Percentiles rank a stretch among this genome's conserved stretches.
These are phyloP conservation scores for Molorchus minor DNA, from an alignment of 2,888 invertebrate species.

Conservation along the genomic window DNA sequence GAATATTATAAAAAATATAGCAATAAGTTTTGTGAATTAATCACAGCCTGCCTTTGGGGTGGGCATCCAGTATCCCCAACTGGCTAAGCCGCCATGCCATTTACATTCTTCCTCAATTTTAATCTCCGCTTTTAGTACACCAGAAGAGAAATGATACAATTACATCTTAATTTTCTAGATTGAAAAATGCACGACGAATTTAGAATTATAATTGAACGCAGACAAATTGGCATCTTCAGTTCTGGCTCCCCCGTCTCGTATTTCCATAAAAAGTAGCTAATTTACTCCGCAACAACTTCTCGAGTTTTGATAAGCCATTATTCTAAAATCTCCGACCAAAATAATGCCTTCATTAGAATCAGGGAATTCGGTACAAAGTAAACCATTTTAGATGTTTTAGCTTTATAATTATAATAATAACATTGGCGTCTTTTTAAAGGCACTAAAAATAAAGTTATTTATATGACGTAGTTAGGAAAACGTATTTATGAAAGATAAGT, in stretches of 20 bases:
- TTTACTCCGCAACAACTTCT: constrained; percentile 52
- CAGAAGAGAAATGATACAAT: constrained; percentile 39
- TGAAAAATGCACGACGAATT: constrained; percentile 40
- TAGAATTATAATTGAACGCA: constrained; percentile 39
- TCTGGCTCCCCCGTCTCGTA: constrained; percentile 35
- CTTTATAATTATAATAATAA: too few relatives aligned
- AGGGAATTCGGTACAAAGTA: constrained; percentile 22
- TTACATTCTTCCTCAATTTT: constrained; percentile 11
- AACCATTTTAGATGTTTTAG: constrained; percentile 24
- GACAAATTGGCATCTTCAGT: constrained; percentile 46
- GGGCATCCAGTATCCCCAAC: not conserved
- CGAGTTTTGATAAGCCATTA: constrained; percentile 56
- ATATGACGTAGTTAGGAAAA: too few relatives aligned
- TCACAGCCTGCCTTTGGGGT: not conserved
- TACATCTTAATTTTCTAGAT: constrained; percentile 41
- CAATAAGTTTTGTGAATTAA: not conserved
- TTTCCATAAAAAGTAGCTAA: constrained; percentile 51
- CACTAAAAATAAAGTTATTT: too few relatives aligned
- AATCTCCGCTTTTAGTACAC: constrained; percentile 16
- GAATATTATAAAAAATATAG: not conserved
- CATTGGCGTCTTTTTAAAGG: too few relatives aligned
- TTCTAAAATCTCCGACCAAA: constrained; percentile 52
- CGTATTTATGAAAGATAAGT: too few relatives aligned
- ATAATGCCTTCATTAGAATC: constrained; percentile 34
- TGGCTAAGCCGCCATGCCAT: not conserved